Evolutionary conservation across 2,888 invertebrate species (phyloP), one percentile per base, ranked within the genome.

Genomic region (Cenopis cana): DNA sequence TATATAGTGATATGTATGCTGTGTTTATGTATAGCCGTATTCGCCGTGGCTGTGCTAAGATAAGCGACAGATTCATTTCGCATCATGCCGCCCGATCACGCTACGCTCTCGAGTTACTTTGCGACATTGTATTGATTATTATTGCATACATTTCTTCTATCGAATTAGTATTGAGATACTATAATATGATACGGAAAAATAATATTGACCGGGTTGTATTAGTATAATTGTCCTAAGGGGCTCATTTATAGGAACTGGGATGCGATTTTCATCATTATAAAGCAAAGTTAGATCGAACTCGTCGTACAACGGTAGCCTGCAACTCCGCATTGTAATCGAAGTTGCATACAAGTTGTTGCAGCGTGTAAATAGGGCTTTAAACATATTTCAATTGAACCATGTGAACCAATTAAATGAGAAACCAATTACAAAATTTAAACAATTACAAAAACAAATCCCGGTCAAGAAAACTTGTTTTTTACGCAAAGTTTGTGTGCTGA

Each of bases 1-100:
- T 85, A 87, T 85, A 83, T 85, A 85, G 82, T 81, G 83, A 83
- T 84, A 87, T 87, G 86, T 89, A 88, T 89, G 84, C 84, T 86
- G 88, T 87, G 89, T 89, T 89, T 89, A 89, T 81, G 78, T 81
- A 80, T 79, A 74, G 76, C 81, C 81, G 79, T 79, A 78, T n/a
- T n/a, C n/a, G n/a, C n/a, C n/a, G n/a, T n/a, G n/a, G 80, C 79
- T 83, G 83, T 86, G 80, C 81, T 82, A 78, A 84, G 88, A 89
- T 89, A 88, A 87, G 82, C 80, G 76, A 75, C 78, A 78, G 79
- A 81, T 80, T 80, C 79, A 79, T 72, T 62, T 72, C 74, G 76
- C 77, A 73, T 70, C 77, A 73, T 70, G 68, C 74, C 77, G 75
- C 74, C 50, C 75, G 80, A 82, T 80, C 83, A 79, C 77, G 75